Conservation (phyloP, 2,113 vertebrate species). For the human (Homo sapiens) region GRCh38 chr2:34703501-34704000, state of each 20-base stretch:
- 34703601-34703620: neutral
- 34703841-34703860: constrained; percentile 62
- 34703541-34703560: neutral
- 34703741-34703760: constrained; percentile 26
- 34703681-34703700: constrained; percentile 34
- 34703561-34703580: neutral
- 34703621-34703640: neutral
- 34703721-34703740: constrained; percentile 60
- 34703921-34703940: constrained; percentile 63
- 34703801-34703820: constrained; percentile 67
- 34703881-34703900: constrained; percentile 63
- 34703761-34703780: constrained; percentile 54
- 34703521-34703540: neutral
- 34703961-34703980: neutral
- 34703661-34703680: neutral
- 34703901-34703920: constrained; percentile 73
- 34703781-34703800: constrained; percentile 59
- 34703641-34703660: neutral
- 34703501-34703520: neutral
- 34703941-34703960: constrained; percentile 44
- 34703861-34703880: constrained; percentile 39
- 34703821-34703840: constrained; percentile 19
- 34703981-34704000: constrained; percentile 43
- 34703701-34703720: constrained; percentile 2
- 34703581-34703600: neutral